Evolutionary conservation across 2,113 vertebrate genomes (phyloP).

Genomic region (Thalassarche chlororhynchos): DNA sequence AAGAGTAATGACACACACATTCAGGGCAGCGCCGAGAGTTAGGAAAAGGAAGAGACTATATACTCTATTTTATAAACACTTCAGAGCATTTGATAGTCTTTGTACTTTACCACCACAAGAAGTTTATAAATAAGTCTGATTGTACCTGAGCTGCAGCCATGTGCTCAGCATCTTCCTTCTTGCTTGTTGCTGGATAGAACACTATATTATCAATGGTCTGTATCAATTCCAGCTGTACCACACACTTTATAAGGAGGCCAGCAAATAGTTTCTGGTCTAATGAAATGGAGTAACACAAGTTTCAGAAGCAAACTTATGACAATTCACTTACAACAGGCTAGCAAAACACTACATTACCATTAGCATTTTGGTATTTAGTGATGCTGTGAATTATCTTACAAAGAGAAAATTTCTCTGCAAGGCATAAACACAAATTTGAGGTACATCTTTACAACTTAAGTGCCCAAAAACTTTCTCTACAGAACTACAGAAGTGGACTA

Average conservation of each 20-base stretch:
- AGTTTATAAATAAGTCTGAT: neutral
- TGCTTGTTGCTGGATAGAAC: slow-evolving; percentile 95
- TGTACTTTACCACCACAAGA: neutral
- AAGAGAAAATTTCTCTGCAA: neutral
- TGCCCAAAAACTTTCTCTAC: neutral
- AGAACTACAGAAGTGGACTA: neutral
- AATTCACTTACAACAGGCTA: neutral
- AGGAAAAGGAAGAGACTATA: neutral
- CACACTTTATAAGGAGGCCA: slow-evolving; percentile 95
- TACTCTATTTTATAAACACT: neutral
- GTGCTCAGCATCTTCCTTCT: slow-evolving; percentile 96
- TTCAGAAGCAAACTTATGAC: neutral
- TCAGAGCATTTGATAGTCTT: neutral
- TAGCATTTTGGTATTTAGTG: neutral
- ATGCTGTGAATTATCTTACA: neutral
- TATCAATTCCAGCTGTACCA: slow-evolving; percentile 95
- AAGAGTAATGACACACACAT: neutral
- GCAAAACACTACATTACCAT: neutral
- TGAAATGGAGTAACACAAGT: slow-evolving; percentile 18
- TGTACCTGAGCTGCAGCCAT: slow-evolving; percentile 95
- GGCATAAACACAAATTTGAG: neutral
- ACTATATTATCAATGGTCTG: slow-evolving; percentile 98
- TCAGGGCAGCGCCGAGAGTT: neutral
- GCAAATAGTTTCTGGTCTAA: slow-evolving; percentile 95
- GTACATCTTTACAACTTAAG: too few relatives aligned